Base-by-base conservation (phyloP, 2,888 invertebrate genomes). In the Lagria hirta region DNA sequence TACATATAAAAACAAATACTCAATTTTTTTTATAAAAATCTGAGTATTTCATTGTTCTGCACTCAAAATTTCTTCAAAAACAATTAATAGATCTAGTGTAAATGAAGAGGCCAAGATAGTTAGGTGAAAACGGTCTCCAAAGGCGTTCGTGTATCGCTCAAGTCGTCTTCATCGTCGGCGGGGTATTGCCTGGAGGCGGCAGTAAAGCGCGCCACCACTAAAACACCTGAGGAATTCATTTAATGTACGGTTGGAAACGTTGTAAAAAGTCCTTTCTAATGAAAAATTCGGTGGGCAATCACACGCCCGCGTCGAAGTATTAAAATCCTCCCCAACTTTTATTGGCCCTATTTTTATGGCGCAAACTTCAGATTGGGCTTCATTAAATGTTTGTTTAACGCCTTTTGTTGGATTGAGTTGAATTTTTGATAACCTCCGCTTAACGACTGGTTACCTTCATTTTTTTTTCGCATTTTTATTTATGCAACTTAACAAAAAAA, bases 321-420 rank as follows among this genome's bases (percentile, higher is more conserved):
- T 55, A 57, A 57, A 57, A 54, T 52, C 52, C 40, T 14, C 51
- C 50, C 54, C 55, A 49, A 56, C 56, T 55, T 56, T 56, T 55
- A 57, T 58, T 55, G 54, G 51, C 37, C 43, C 49, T 49, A 54
- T 56, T 55, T 57, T 55, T 60, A 60, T 50, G 54, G 42, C 43
- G 49, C 42, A 59, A 61, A 58, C 52, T 60, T 61, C 60, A 60
- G 63, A 64, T 62, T 64, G 62, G 57, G 37, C 36, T 49, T 55
- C 58, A 58, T 60, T 59, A 59, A 61, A 56, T 57, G 60, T 55
- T 57, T 56, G 58, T 58, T 63, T 62, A 63, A 63, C 61, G 58
- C 60, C 61, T 61, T 61, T 62, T 63, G 63, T 63, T 60, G 58
- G 61, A 62, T 62, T 62, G 61, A 61, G 58, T 62, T 60, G 62